Evolutionary conservation across 2,888 invertebrate species (phyloP).

Genomic region (Drosophila formosana): DNA sequence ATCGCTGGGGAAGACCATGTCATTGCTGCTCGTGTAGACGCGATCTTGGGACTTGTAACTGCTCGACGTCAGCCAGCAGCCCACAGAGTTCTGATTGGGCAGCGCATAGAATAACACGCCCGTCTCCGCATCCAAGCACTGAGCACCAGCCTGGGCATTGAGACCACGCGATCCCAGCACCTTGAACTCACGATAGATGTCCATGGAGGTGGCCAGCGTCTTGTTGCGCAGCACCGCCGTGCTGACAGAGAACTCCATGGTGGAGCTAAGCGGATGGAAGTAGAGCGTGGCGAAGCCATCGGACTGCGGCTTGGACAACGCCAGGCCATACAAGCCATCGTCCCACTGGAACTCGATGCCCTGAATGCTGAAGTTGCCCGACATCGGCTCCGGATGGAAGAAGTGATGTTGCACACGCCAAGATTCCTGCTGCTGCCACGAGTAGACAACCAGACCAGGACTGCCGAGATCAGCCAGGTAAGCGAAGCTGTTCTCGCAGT

Average conservation of each 20-base stretch:
- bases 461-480: conserved; percentile 90
- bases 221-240: conserved; percentile 89
- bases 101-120: conserved; percentile 91
- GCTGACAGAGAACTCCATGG: conserved; percentile 91
- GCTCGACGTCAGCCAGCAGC: conserved; percentile 91
- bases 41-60: conserved; percentile 90
- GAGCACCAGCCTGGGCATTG: conserved; percentile 90
- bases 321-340: conserved; percentile 91
- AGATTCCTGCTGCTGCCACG: conserved; percentile 89
- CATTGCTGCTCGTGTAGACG: conserved; percentile 89
- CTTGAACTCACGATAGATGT: conserved; percentile 89
- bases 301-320: conserved; percentile 88
- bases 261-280: conserved; percentile 92
- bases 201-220: conserved; percentile 85
- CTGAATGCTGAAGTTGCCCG: conserved; percentile 90
- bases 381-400: conserved; percentile 90
- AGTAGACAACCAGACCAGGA: conserved; percentile 91
- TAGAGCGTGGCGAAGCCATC: conserved; percentile 90
- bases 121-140: conserved; percentile 89
- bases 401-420: conserved; percentile 91
- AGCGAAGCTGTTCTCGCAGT: conserved; percentile 90
- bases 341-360: conserved; percentile 91
- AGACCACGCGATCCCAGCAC: conserved; percentile 89
- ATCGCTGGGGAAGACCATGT: conserved; percentile 92
- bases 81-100: conserved; percentile 91